Conservation (phyloP, 2,113 vertebrate genomes). For the Corvus moneduloides region DNA sequence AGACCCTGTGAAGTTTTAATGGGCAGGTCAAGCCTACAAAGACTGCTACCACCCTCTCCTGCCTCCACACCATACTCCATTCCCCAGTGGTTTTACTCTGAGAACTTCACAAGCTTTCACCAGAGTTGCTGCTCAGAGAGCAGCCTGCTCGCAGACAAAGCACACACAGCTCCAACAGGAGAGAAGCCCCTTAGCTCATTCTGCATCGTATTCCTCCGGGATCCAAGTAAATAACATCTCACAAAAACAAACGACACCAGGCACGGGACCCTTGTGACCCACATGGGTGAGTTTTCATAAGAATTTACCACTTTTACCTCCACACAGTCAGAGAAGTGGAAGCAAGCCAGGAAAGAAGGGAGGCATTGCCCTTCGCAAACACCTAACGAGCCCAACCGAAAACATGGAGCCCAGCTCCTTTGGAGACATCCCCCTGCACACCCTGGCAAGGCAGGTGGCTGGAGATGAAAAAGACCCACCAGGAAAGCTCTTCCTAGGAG, state of each 20-base stretch:
- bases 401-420: background rate
- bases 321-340: background rate
- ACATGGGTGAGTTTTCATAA: background rate
- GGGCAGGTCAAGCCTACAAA: background rate
- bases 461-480: conserved; percentile 13
- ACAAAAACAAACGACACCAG: background rate
- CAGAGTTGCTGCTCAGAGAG: background rate
- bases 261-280: fast-evolving
- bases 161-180: background rate
- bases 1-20: background rate
- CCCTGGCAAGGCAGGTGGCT: background rate
- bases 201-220: background rate
- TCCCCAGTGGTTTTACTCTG: background rate
- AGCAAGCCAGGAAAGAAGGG: background rate
- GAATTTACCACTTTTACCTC: background rate
- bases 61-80: fast-evolving
- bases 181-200: background rate
- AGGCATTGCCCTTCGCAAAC: conserved; percentile 25
- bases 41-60: background rate
- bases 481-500: background rate
- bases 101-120: background rate
- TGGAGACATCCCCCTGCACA: background rate
- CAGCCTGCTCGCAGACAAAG: background rate
- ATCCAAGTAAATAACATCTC: background rate
- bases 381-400: background rate